A percentile compares a stretch with the other conserved stretches of the same genome.
These are phyloP conservation scores for Axinella damicornis DNA, from an alignment of 37 sponge, comb jelly and placozoan species.

Conservation along the genomic window DNA sequence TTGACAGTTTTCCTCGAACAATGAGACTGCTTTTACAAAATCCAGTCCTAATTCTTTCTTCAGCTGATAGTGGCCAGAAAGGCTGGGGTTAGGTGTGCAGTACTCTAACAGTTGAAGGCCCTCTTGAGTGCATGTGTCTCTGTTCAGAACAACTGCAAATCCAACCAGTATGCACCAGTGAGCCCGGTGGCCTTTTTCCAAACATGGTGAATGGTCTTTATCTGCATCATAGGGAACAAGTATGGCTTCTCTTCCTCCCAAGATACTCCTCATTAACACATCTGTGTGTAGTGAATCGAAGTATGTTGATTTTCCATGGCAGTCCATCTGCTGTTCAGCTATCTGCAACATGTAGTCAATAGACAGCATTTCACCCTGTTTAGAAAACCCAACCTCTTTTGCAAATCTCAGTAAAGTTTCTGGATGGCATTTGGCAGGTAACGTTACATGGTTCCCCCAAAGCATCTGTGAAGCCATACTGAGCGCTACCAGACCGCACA, in stretches of 20 bases:
- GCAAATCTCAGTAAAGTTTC: slow-evolving; percentile 23
- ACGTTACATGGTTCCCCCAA: too few relatives aligned
- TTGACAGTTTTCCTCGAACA: too few relatives aligned
- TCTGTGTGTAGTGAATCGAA: neutral
- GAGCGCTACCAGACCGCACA: slow-evolving; percentile 64
- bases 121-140: neutral
- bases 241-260: neutral
- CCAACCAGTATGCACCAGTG: slow-evolving; percentile 74
- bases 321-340: slow-evolving; percentile 12
- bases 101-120: neutral
- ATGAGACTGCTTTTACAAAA: too few relatives aligned
- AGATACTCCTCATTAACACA: neutral
- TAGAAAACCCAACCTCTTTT: neutral
- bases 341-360: slow-evolving; percentile 17
- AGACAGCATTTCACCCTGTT: slow-evolving; percentile 67
- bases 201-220: slow-evolving; percentile 67
- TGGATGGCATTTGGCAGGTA: slow-evolving; percentile 5
- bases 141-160: neutral
- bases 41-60: too few relatives aligned
- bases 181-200: slow-evolving; percentile 58
- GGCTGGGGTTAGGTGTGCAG: neutral
- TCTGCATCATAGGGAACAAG: slow-evolving; percentile 73
- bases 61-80: too few relatives aligned
- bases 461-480: slow-evolving; percentile 54
- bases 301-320: neutral